Conservation (phyloP, 2,888 invertebrate species). For the Germaria angustata region DNA sequence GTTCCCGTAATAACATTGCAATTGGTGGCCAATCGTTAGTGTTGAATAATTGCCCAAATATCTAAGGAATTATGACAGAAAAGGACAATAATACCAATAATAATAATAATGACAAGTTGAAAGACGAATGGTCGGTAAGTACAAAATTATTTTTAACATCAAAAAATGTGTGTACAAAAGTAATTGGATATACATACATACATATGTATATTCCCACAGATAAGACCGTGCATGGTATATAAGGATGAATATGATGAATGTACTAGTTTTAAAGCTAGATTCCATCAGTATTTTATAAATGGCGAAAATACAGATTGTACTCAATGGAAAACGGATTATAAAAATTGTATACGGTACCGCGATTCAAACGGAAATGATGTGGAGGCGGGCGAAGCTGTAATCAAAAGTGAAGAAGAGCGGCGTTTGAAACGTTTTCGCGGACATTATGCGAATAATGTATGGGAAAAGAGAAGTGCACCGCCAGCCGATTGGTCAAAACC, state of each 20-base stretch:
- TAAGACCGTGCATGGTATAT: constrained; percentile 89
- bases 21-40: background rate
- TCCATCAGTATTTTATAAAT: constrained; percentile 92
- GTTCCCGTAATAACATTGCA: background rate
- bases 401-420: constrained; percentile 86
- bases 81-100: constrained; percentile 36
- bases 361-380: constrained; percentile 82
- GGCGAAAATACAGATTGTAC: constrained; percentile 88
- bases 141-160: background rate
- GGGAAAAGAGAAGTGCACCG: constrained; percentile 87
- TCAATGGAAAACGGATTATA: constrained; percentile 89
- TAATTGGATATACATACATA: too few relatives aligned
- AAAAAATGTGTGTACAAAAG: background rate
- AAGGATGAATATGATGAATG: constrained; percentile 91
- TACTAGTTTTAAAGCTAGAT: constrained; percentile 86
- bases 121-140: constrained; percentile 76
- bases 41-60: constrained; percentile 46
- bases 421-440: constrained; percentile 83
- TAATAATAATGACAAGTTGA: constrained; percentile 50
- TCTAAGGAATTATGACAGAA: constrained; percentile 50
- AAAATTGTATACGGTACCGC: constrained; percentile 87
- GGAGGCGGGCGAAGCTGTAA: constrained; percentile 84
- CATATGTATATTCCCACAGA: constrained; percentile 81
- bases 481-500: constrained; percentile 91
- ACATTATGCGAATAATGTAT: constrained; percentile 88